A percentile compares a stretch with the other conserved stretches of the same genome.
These are phyloP conservation scores for Mystacides longicornis DNA, from an alignment of 2,888 invertebrate species.

Conservation along the genomic window DNA sequence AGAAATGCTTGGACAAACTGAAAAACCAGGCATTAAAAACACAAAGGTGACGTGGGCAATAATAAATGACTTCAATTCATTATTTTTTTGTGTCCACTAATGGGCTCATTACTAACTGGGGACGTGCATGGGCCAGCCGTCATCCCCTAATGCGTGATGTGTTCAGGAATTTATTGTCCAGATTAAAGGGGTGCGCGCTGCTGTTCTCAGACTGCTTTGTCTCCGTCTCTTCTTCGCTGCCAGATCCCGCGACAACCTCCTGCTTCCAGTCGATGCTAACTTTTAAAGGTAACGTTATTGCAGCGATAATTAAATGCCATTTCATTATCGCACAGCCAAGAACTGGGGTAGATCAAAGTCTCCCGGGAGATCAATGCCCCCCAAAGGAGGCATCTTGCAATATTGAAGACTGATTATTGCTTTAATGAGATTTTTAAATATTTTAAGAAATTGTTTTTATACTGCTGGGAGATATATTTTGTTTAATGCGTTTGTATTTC, in stretches of 20 bases:
- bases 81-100: too few relatives aligned
- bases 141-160: background rate
- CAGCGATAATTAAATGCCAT: slow-evolving; percentile 1
- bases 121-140: background rate
- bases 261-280: background rate
- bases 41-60: too few relatives aligned
- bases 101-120: background rate
- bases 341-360: background rate
- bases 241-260: background rate
- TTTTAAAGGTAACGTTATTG: background rate
- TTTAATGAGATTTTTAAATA: too few relatives aligned
- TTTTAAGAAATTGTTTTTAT: too few relatives aligned
- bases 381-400: background rate
- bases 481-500: too few relatives aligned
- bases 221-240: background rate
- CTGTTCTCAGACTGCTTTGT: background rate
- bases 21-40: too few relatives aligned
- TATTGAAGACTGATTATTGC: background rate
- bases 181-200: background rate
- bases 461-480: background rate
- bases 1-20: too few relatives aligned
- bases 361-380: background rate
- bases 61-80: too few relatives aligned
- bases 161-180: slow-evolving; percentile 4
- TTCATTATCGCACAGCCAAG: background rate